Percentiles rank a stretch among this genome's conserved stretches.
phyloP scores from a whole-genome alignment of 2,888 invertebrate species.

The Xestia rhomboidea region DNA sequence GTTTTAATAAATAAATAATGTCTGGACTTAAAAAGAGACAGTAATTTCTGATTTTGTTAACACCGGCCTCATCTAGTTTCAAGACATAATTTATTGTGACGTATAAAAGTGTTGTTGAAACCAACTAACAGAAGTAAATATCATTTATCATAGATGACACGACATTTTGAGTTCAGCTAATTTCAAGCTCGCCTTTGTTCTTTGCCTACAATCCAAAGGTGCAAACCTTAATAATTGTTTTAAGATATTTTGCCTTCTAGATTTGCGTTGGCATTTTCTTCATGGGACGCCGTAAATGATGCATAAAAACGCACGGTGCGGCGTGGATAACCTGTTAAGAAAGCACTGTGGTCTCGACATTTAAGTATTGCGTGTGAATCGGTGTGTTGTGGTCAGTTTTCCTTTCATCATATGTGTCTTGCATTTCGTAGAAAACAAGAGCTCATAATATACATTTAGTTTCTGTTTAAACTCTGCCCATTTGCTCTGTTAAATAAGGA shows the following conservation, averaged over 20 bases:
- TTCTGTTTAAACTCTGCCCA: background rate
- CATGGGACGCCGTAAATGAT: background rate
- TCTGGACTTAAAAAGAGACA: background rate
- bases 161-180: background rate
- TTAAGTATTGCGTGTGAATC: constrained; percentile 39
- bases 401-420: constrained; percentile 12
- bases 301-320: constrained; percentile 23
- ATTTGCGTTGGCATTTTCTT: background rate
- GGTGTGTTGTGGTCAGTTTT: constrained; percentile 36
- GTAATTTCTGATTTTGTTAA: background rate
- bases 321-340: constrained; percentile 42
- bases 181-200: background rate
- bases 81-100: background rate
- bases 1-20: background rate
- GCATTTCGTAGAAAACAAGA: background rate
- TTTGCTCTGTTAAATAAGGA: background rate
- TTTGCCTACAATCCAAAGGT: background rate
- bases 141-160: background rate
- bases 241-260: background rate
- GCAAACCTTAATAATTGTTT: background rate
- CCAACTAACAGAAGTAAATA: background rate
- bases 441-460: background rate
- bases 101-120: background rate
- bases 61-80: background rate
- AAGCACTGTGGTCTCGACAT: constrained; percentile 48